Percentiles rank a stretch among this genome's conserved stretches.
Evolutionary conservation across 2,113 vertebrate species (phyloP).

Genomic region (Eira barbara): DNA sequence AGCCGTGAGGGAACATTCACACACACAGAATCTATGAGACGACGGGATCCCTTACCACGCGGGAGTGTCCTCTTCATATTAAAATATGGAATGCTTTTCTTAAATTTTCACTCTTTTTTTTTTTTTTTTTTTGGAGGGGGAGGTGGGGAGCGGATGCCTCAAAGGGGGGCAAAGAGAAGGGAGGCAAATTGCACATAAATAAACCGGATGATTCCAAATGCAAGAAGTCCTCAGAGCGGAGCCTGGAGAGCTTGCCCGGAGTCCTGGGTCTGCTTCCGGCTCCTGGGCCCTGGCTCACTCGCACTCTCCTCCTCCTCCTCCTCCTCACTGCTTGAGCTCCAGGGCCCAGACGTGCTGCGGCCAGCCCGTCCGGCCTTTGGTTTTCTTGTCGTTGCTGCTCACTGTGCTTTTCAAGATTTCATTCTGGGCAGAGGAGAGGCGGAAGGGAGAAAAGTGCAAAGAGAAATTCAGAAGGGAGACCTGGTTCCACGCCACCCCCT

Average conservation of each 20-base stretch:
- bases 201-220: conserved; percentile 87
- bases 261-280: conserved; percentile 66
- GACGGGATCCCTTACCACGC: conserved; percentile 88
- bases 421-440: conserved; percentile 83
- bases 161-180: conserved; percentile 68
- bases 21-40: conserved; percentile 80
- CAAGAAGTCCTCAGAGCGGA: conserved; percentile 80
- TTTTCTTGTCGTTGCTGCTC: conserved; percentile 96
- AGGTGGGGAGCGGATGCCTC: conserved; percentile 61
- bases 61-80: conserved; percentile 88
- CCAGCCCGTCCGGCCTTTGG: conserved; percentile 98
- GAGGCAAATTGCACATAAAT: conserved; percentile 96
- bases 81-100: conserved; percentile 92
- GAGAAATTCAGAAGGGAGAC: conserved; percentile 40
- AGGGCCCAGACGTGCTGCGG: conserved; percentile 99
- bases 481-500: neutral
- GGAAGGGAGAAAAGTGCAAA: conserved; percentile 52
- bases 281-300: conserved; percentile 39
- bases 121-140: conserved; percentile 67
- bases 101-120: conserved; percentile 87
- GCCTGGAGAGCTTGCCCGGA: conserved; percentile 69
- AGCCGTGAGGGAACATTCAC: conserved; percentile 85
- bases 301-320: conserved; percentile 41
- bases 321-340: conserved; percentile 96
- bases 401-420: conserved; percentile 95